Evolutionary conservation across 2,113 vertebrate species (phyloP).

Genomic region (Austrofundulus limnaeus): DNA sequence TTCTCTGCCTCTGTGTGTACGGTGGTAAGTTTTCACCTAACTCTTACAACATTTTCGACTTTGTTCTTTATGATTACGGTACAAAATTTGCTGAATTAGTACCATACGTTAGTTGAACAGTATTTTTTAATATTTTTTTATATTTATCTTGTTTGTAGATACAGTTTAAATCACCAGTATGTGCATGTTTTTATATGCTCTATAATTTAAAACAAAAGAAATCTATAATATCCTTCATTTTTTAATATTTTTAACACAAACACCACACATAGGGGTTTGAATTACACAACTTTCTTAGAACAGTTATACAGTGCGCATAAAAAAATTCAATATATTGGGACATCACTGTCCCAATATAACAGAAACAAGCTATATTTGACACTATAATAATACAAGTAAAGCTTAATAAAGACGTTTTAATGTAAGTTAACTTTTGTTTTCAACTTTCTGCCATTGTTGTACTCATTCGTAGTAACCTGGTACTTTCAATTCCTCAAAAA

Average conservation of each 20-base stretch:
- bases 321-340: too few species aligned
- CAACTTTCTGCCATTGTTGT: not conserved
- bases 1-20: not conserved
- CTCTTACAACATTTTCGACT: not conserved
- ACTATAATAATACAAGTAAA: not conserved
- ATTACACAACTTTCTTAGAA: not conserved
- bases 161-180: not conserved
- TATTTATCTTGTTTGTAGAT: not conserved
- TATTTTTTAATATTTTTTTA: not conserved
- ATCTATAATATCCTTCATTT: too few species aligned
- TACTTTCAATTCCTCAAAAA: conserved; percentile 3
- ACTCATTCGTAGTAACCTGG: not conserved
- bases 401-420: not conserved
- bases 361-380: not conserved
- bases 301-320: too few species aligned
- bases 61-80: not conserved
- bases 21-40: conserved; percentile 50
- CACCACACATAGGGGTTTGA: not conserved
- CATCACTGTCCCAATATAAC: too few species aligned
- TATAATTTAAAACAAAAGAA: too few species aligned
- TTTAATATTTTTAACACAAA: not conserved
- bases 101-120: not conserved
- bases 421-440: too few species aligned
- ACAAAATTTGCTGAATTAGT: not conserved
- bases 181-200: not conserved